These are phyloP conservation scores for Thalpophila matura DNA, from an alignment of 2,888 invertebrate species.

Conservation along the genomic window DNA sequence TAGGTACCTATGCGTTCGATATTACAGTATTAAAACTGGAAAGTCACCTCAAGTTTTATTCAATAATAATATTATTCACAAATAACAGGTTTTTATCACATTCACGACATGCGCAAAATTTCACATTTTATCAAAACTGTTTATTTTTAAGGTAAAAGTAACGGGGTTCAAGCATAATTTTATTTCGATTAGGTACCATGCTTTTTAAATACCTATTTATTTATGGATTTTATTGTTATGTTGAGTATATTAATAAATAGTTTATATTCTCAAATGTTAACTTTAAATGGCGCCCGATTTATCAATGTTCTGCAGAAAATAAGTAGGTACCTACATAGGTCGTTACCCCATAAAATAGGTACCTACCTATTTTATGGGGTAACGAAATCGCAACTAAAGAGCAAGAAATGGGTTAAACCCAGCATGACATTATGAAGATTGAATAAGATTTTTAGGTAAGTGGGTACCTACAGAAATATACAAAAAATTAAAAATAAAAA, in stretches of 20 bases:
- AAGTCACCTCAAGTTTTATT: conserved; percentile 10
- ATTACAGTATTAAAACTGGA: too few species aligned
- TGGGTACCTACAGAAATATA: too few species aligned
- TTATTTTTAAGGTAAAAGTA: conserved; percentile 7
- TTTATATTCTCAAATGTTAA: not conserved
- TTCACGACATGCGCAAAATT: not conserved
- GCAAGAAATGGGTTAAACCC: too few species aligned
- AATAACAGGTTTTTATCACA: conserved; percentile 13
- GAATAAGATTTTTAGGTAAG: too few species aligned
- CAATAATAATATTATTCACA: conserved; percentile 1
- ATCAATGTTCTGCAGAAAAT: not conserved
- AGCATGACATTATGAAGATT: too few species aligned
- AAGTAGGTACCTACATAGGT: not conserved
- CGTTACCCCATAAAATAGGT: not conserved
- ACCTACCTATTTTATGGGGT: too few species aligned
- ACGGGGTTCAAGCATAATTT: not conserved
- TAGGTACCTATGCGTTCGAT: too few species aligned
- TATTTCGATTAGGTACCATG: not conserved
- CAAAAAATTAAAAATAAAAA: too few species aligned
- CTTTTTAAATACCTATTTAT: not conserved
- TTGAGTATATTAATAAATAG: not conserved
- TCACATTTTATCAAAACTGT: not conserved
- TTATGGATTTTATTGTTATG: not conserved
- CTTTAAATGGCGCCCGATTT: not conserved
- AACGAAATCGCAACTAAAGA: too few species aligned